phyloP scores from a whole-genome alignment of 1,140 invertebrate genomes.

The Paraescarpia echinospica region DNA sequence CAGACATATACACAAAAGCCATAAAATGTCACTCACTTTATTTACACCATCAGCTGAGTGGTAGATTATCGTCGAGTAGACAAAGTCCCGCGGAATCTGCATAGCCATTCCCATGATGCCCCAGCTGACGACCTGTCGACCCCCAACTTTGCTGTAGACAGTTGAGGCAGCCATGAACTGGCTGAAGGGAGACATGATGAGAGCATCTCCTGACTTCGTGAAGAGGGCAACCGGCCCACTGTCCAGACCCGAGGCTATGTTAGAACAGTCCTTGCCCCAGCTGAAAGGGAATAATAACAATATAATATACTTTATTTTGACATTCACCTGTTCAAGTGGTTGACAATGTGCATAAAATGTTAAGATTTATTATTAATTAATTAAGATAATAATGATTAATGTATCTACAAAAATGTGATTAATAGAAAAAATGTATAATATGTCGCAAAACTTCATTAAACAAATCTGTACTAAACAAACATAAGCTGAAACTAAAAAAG shows the following conservation, averaged over 20 bases:
- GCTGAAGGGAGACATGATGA: conserved; percentile 16
- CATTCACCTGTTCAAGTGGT: too few relatives aligned
- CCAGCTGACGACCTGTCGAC: conserved; percentile 31
- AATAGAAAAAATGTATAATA: too few relatives aligned
- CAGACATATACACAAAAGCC: too few relatives aligned
- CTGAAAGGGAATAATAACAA: conserved; percentile 8
- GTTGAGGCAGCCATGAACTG: conserved; percentile 22
- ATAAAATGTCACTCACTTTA: conserved; percentile 30
- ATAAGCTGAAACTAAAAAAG: too few relatives aligned
- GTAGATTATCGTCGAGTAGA: conserved; percentile 37
- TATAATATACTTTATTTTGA: too few relatives aligned
- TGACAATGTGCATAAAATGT: too few relatives aligned
- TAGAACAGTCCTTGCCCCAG: neutral
- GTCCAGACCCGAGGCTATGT: conserved; percentile 18
- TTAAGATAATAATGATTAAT: too few relatives aligned
- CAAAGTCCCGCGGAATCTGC: conserved; percentile 38
- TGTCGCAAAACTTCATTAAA: too few relatives aligned
- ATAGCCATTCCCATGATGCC: conserved; percentile 46
- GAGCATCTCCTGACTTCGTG: neutral
- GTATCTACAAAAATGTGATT: too few relatives aligned
- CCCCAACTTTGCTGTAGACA: conserved; percentile 25
- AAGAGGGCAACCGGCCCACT: conserved; percentile 25
- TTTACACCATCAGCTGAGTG: conserved; percentile 39
- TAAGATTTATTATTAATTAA: too few relatives aligned
- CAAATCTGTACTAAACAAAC: too few relatives aligned